Percentiles rank a stretch among this genome's conserved stretches.
phyloP scores from a whole-genome alignment of 2,888 invertebrate genomes.

The Phyllotreta cruciferae region DNA sequence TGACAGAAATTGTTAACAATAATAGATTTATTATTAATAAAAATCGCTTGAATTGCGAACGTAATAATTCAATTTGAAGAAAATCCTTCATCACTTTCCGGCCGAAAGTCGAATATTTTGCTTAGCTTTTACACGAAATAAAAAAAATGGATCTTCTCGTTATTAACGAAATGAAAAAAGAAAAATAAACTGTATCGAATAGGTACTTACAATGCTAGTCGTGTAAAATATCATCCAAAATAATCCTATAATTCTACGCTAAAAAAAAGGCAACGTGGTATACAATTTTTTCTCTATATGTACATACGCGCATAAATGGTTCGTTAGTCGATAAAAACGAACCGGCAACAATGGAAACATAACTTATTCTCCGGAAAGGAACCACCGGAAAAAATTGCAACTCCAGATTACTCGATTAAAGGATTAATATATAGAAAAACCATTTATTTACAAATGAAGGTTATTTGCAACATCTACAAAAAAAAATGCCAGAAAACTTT shows the following conservation, averaged over 20 bases:
- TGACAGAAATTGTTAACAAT: conserved; percentile 21
- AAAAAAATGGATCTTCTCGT: conserved; percentile 34
- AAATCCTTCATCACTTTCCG: conserved; percentile 17
- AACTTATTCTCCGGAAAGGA: too few relatives aligned
- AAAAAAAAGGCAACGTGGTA: conserved; percentile 53
- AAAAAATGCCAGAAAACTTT: too few relatives aligned
- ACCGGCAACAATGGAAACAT: too few relatives aligned
- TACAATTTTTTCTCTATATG: conserved; percentile 47
- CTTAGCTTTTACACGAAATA: too few relatives aligned
- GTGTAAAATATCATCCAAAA: conserved; percentile 54
- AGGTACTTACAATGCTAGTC: conserved; percentile 42
- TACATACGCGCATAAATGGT: conserved; percentile 24
- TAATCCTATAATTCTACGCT: conserved; percentile 41
- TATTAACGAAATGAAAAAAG: conserved; percentile 17
- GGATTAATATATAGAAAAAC: conserved; percentile 21
- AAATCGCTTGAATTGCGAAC: conserved; percentile 20
- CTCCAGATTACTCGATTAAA: too few relatives aligned
- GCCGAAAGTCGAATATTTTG: background rate
- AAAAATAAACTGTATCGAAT: conserved; percentile 34
- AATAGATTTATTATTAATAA: conserved; percentile 17
- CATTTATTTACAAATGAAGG: conserved; percentile 41
- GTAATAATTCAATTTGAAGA: conserved; percentile 12
- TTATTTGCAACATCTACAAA: conserved; percentile 29
- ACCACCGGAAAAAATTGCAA: too few relatives aligned
- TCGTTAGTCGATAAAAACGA: background rate